Conservation (phyloP, 2,797 vertebrate species). For the Coranthus polyacanthus region DNA sequence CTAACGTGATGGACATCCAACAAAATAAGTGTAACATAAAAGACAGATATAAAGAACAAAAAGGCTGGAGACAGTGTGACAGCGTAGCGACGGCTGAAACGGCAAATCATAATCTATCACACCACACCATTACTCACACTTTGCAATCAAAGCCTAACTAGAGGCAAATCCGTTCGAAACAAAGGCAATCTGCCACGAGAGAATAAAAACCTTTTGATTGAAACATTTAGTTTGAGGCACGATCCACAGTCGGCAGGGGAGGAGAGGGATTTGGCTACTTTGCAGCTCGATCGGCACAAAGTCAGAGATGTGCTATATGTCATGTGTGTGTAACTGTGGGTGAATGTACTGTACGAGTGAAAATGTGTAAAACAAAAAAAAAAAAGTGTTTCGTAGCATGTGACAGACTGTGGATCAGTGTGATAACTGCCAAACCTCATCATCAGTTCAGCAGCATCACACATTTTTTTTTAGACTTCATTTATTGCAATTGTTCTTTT, state of each 20-base stretch:
- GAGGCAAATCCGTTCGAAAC: slow-evolving; percentile 72
- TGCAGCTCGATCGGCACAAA: slow-evolving; percentile 30
- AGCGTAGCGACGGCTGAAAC: slow-evolving; percentile 32
- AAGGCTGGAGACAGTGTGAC: slow-evolving; percentile 50
- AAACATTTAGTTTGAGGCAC: slow-evolving; percentile 74
- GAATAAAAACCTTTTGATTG: slow-evolving; percentile 71
- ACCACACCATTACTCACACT: slow-evolving; percentile 46
- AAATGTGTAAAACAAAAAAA: background rate
- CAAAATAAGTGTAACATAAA: slow-evolving; percentile 27
- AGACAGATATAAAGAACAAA: slow-evolving; percentile 3
- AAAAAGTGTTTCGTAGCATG: too few species aligned
- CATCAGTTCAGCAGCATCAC: too few species aligned
- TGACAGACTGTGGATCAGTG: background rate
- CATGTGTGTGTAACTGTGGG: slow-evolving; percentile 1
- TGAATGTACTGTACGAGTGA: background rate
- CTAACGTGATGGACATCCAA: slow-evolving; percentile 22
- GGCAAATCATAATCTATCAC: slow-evolving; percentile 57
- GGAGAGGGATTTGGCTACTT: slow-evolving; percentile 47
- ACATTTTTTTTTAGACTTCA: too few species aligned
- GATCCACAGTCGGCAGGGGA: slow-evolving; percentile 39
- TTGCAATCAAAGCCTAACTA: slow-evolving; percentile 75
- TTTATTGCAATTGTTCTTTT: too few species aligned
- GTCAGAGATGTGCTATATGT: slow-evolving; percentile 20
- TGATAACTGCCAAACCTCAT: background rate
- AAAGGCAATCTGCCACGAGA: slow-evolving; percentile 69